phyloP scores from a whole-genome alignment of 2,113 vertebrate genomes.

The Verasper variegatus region DNA sequence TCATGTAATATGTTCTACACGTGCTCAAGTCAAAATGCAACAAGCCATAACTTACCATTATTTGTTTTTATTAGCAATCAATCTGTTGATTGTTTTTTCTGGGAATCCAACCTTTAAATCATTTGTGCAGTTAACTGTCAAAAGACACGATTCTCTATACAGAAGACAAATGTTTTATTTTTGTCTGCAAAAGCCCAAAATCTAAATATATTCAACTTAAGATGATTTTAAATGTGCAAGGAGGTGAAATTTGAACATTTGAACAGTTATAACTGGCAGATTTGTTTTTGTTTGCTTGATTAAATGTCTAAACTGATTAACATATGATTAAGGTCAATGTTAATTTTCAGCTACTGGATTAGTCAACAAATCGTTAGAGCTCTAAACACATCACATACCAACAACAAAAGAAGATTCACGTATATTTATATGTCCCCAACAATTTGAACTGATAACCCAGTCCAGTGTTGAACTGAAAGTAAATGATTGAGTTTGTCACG shows the following conservation, averaged over 20 bases:
- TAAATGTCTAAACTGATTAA: background rate
- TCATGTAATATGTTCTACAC: conserved; percentile 8
- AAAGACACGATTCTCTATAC: too few relatives aligned
- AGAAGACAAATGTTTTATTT: too few relatives aligned
- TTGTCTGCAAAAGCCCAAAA: background rate
- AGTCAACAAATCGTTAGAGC: background rate
- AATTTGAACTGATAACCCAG: background rate
- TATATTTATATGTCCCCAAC: background rate
- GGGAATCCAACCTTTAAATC: too few relatives aligned
- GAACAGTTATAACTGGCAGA: too few relatives aligned
- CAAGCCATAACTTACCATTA: too few relatives aligned
- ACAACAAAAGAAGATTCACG: too few relatives aligned
- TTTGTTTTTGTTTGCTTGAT: too few relatives aligned
- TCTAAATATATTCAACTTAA: background rate
- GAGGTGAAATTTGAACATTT: too few relatives aligned
- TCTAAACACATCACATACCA: background rate
- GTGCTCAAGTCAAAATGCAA: background rate
- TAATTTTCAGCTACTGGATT: background rate
- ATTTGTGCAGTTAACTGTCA: background rate
- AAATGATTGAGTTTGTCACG: background rate
- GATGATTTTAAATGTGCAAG: background rate
- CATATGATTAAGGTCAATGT: background rate
- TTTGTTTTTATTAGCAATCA: background rate
- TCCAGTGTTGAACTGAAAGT: background rate
- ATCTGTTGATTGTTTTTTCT: conserved; percentile 4